Conservation (phyloP, 2,113 vertebrate genomes). For the Vimba vimba region DNA sequence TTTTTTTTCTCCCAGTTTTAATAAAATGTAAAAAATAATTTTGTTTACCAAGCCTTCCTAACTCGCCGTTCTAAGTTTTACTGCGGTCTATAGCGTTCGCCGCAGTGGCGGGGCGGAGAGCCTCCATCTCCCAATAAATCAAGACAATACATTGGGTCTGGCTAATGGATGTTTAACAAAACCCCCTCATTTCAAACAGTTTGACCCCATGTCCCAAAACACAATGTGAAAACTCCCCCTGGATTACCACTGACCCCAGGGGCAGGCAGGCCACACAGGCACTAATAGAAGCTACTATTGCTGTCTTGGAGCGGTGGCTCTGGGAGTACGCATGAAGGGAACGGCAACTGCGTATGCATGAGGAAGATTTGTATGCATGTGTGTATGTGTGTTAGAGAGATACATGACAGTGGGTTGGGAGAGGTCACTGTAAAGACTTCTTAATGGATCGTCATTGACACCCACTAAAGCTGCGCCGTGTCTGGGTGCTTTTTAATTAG, state of each 20-base stretch:
- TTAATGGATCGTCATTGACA: conserved; percentile 83
- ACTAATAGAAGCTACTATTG: conserved; percentile 77
- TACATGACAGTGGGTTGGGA: conserved; percentile 80
- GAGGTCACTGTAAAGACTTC: conserved; percentile 80
- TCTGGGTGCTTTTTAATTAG: conserved; percentile 81
- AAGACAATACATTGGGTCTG: conserved; percentile 72
- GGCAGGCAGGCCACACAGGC: conserved; percentile 70
- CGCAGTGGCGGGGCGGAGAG: conserved; percentile 33
- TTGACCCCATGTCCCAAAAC: conserved; percentile 78
- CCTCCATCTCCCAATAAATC: conserved; percentile 77
- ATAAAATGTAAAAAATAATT: background rate
- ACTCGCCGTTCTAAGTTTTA: background rate
- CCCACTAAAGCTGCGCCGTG: conserved; percentile 74
- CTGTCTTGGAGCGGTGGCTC: conserved; percentile 61
- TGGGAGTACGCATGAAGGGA: conserved; percentile 56
- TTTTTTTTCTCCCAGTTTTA: background rate
- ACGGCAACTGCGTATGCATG: conserved; percentile 40
- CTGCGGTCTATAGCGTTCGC: background rate
- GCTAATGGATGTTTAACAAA: conserved; percentile 86
- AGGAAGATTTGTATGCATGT: conserved; percentile 40
- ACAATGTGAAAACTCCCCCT: conserved; percentile 83
- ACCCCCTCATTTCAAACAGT: conserved; percentile 80
- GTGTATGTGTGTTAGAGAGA: conserved; percentile 61
- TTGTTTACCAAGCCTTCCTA: background rate
- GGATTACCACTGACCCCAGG: conserved; percentile 79